Evolutionary conservation across 2,113 vertebrate genomes (phyloP).

Genomic region (Vicugna pacos): DNA sequence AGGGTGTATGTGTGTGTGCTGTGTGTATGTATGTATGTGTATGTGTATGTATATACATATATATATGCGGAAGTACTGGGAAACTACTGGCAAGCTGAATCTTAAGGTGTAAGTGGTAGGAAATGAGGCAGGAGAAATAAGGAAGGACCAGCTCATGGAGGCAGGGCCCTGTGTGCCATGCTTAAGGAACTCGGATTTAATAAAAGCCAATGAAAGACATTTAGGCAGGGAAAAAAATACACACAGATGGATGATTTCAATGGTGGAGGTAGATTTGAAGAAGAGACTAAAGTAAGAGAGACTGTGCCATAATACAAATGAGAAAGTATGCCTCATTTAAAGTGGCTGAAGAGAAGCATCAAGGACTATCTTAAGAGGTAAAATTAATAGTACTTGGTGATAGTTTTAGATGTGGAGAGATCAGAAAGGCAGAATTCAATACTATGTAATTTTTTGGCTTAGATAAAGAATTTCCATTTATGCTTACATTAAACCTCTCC

Average conservation of each 20-base stretch:
- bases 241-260: neutral
- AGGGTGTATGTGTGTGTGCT: neutral
- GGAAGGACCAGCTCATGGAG: neutral
- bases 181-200: constrained; percentile 1
- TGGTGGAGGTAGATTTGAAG: neutral
- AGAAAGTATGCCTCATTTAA: neutral
- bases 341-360: neutral
- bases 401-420: neutral
- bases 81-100: neutral
- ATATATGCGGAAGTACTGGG: neutral
- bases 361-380: neutral
- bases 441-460: neutral
- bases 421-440: neutral
- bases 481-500: neutral
- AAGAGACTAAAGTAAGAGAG: neutral
- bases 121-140: neutral
- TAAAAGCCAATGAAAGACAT: neutral
- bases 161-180: neutral
- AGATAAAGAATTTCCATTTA: constrained; percentile 18
- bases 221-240: neutral
- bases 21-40: neutral
- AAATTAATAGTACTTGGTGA: neutral
- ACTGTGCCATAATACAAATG: neutral
- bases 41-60: too few species aligned
- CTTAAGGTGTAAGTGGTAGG: neutral